Conservation (phyloP, 2,888 invertebrate genomes). For the Sminthurides aquaticus region DNA sequence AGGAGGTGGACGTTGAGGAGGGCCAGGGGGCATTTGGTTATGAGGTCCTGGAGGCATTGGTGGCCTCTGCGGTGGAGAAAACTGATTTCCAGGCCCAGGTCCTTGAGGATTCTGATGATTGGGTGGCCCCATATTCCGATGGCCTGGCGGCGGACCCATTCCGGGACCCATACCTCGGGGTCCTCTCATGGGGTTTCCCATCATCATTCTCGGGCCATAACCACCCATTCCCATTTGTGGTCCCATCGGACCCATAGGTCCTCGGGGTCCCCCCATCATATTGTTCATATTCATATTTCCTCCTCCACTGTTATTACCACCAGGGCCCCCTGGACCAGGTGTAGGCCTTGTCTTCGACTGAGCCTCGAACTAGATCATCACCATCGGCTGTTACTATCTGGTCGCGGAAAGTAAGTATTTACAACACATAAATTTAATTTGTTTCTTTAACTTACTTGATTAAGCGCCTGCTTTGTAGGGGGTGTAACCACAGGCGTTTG, state of each 20-base stretch:
- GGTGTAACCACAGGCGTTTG: conserved; percentile 90
- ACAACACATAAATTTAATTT: not conserved
- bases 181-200: conserved; percentile 39
- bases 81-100: conserved; percentile 45
- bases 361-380: conserved; percentile 72
- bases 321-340: conserved; percentile 57
- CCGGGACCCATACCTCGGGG: conserved; percentile 50
- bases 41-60: conserved; percentile 48
- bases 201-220: conserved; percentile 48
- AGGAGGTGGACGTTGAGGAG: conserved; percentile 39
- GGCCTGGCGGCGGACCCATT: conserved; percentile 57
- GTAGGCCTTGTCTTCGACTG: conserved; percentile 82
- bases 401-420: too few relatives aligned
- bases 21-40: conserved; percentile 40
- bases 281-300: conserved; percentile 31
- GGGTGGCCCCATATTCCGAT: conserved; percentile 50
- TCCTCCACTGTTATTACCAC: conserved; percentile 19
- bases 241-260: conserved; percentile 47
- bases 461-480: conserved; percentile 82
- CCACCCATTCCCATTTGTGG: conserved; percentile 40
- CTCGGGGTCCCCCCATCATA: conserved; percentile 39
- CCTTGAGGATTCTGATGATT: conserved; percentile 47
- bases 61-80: conserved; percentile 54
- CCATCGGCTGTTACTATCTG: too few relatives aligned
- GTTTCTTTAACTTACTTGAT: conserved; percentile 49